phyloP scores from a whole-genome alignment of 1,140 invertebrate genomes.

The Polyergus mexicanus region DNA sequence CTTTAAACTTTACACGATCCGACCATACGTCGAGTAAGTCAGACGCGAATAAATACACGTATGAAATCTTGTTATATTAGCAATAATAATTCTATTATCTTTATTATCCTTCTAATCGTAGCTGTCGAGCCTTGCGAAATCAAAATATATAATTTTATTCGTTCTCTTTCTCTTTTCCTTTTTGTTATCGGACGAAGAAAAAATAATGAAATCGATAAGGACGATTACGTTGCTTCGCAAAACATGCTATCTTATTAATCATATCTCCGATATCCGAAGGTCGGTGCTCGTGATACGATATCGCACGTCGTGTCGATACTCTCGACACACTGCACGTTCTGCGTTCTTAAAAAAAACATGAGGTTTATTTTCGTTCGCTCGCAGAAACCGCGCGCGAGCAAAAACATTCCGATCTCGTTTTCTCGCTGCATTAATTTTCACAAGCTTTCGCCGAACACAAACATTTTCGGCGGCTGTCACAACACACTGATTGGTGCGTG shows the following conservation, averaged over 20 bases:
- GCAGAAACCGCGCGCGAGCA: not conserved
- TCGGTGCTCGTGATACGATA: slow-evolving; percentile 21
- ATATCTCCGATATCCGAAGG: slow-evolving; percentile 34
- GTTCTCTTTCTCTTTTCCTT: not conserved
- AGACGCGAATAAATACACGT: not conserved
- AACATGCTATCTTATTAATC: slow-evolving; percentile 38
- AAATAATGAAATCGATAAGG: not conserved
- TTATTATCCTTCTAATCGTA: slow-evolving; percentile 36
- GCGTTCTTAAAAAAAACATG: slow-evolving; percentile 31
- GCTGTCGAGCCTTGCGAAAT: slow-evolving; percentile 38
- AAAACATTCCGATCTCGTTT: slow-evolving; percentile 32
- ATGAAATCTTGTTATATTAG: no score
- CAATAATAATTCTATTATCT: not conserved
- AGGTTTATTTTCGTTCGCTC: slow-evolving; percentile 46
- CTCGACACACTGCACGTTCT: not conserved
- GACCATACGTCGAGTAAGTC: not conserved
- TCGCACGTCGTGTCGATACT: slow-evolving; percentile 21
- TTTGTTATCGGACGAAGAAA: not conserved
- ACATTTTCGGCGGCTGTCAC: not conserved
- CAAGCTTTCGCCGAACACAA: not conserved
- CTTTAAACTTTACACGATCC: not conserved
- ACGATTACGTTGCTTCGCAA: slow-evolving; percentile 36
- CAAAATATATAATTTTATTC: slow-evolving; percentile 57
- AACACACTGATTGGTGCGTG: not conserved
- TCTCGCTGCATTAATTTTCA: slow-evolving; percentile 26